A percentile compares a stretch with the other conserved stretches of the same genome.
Evolutionary conservation across 1,140 invertebrate genomes (phyloP).

Genomic region (Rhagoletis pomonella): DNA sequence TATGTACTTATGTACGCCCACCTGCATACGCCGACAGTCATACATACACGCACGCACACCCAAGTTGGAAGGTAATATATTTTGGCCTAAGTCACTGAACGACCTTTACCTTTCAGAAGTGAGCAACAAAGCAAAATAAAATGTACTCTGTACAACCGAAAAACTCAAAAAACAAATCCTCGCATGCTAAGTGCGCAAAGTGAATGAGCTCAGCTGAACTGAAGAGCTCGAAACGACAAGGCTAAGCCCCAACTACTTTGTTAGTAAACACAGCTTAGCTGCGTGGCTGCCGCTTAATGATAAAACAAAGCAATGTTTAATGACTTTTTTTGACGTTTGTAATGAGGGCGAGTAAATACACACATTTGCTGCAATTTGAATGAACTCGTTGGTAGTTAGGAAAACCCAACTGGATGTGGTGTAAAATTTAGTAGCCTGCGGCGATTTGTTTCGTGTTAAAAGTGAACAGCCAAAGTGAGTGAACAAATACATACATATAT

Average conservation of each 20-base stretch:
- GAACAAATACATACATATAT: background rate
- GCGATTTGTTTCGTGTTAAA: background rate
- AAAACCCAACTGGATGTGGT: background rate
- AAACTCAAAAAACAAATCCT: background rate
- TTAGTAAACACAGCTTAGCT: background rate
- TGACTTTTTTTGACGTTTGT: background rate
- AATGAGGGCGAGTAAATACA: background rate
- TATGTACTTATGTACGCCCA: background rate
- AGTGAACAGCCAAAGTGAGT: conserved; percentile 7
- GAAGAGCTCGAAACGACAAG: background rate
- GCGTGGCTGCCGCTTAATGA: background rate
- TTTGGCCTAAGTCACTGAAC: conserved; percentile 20
- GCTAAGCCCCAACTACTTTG: background rate
- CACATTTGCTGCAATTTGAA: conserved; percentile 4
- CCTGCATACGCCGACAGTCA: background rate
- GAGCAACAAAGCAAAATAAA: background rate
- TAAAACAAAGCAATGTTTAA: conserved; percentile 11
- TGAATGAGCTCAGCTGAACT: background rate
- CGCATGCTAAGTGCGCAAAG: background rate
- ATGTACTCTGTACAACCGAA: background rate
- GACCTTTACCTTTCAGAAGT: conserved; percentile 19
- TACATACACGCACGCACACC: background rate
- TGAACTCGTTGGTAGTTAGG: background rate
- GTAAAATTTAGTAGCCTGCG: background rate
- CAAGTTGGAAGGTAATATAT: background rate